A percentile compares a stretch with the other conserved stretches of the same genome.
Evolutionary conservation across 2,797 vertebrate species (phyloP).

Genomic region (Scomberomorus guttatus): DNA sequence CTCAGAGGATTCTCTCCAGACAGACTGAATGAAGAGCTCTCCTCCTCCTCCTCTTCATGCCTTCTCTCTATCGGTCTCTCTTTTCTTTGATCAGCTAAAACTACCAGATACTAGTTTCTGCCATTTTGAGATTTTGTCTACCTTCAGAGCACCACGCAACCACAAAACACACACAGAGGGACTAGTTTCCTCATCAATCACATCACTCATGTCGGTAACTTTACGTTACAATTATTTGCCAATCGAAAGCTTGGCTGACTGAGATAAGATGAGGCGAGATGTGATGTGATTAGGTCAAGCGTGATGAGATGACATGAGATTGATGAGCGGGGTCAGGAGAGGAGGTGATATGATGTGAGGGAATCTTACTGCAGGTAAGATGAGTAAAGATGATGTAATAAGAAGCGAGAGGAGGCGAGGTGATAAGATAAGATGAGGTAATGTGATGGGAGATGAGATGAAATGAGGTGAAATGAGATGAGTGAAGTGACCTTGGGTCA

Average conservation of each 20-base stretch:
- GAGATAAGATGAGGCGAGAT: neutral
- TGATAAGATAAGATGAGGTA: neutral
- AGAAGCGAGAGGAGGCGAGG: too few relatives aligned
- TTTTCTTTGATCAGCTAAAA: constrained; percentile 8
- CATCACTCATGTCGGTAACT: neutral
- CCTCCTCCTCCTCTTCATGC: neutral
- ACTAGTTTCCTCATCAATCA: neutral
- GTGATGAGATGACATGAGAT: too few relatives aligned
- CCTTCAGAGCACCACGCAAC: neutral
- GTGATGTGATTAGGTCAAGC: too few relatives aligned
- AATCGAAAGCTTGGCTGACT: neutral
- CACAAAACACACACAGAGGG: neutral
- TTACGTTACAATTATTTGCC: neutral
- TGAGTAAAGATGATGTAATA: neutral
- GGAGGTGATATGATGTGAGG: too few relatives aligned
- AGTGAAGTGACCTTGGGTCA: too few relatives aligned
- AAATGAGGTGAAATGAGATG: too few relatives aligned
- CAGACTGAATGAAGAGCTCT: neutral
- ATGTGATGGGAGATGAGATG: neutral
- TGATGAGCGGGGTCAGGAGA: too few relatives aligned
- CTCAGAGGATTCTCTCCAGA: constrained; percentile 12
- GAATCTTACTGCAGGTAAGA: too few relatives aligned
- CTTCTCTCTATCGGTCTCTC: neutral
- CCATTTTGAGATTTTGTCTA: constrained; percentile 8
- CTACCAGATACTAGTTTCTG: neutral